Conservation (phyloP, 2,113 vertebrate genomes). For the Spermophilus dauricus region DNA sequence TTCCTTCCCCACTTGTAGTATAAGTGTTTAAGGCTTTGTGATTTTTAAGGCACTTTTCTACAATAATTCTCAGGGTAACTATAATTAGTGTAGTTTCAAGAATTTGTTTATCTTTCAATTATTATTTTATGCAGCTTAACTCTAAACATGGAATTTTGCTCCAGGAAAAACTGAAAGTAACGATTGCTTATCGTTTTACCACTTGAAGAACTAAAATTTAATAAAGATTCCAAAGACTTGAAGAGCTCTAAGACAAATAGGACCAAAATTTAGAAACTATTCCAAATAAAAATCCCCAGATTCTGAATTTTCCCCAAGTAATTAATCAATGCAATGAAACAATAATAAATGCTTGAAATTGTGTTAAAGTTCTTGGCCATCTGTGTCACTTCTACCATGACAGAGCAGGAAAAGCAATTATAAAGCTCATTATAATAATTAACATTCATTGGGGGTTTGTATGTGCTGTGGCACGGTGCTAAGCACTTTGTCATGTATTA, state of each 20-base stretch:
- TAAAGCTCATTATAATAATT: not conserved
- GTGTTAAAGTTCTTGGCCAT: not conserved
- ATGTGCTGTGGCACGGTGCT: not conserved
- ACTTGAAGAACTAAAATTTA: slow-evolving; percentile 43
- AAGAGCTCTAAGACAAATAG: not conserved
- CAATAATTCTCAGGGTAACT: slow-evolving; percentile 12
- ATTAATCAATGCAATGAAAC: slow-evolving; percentile 13
- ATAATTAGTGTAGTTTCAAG: slow-evolving; percentile 12
- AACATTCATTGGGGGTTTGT: not conserved
- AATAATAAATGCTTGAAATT: slow-evolving; percentile 28
- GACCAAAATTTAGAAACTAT: slow-evolving; percentile 21
- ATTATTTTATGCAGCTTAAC: slow-evolving; percentile 43
- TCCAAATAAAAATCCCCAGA: not conserved
- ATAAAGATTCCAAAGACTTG: slow-evolving; percentile 17
- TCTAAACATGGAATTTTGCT: slow-evolving; percentile 7
- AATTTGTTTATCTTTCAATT: slow-evolving; percentile 49
- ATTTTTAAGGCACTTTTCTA: slow-evolving; percentile 45
- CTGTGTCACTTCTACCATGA: not conserved
- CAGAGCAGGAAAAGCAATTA: not conserved
- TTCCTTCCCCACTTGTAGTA: not conserved
- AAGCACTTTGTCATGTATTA: not conserved
- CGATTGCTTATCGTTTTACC: slow-evolving; percentile 27
- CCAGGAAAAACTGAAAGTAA: slow-evolving; percentile 57
- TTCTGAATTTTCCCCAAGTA: slow-evolving; percentile 7
- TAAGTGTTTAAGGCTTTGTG: slow-evolving; percentile 18